phyloP scores from a whole-genome alignment of 2,888 invertebrate species.

The Aquatica leii region DNA sequence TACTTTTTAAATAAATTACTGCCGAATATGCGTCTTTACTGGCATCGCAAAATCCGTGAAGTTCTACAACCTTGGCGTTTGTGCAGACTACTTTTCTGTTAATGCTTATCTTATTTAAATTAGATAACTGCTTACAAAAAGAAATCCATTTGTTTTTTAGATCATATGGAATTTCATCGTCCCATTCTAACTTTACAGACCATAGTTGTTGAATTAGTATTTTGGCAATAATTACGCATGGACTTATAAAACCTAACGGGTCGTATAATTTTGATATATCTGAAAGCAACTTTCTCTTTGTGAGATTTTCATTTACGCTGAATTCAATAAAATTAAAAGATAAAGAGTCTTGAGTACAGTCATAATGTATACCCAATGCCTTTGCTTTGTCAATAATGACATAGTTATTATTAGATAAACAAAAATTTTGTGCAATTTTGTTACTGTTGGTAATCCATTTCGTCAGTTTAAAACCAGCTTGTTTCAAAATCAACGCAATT shows the following conservation, averaged over 20 bases:
- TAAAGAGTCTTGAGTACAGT: no score
- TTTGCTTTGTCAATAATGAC: no score
- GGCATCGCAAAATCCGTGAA: constrained; percentile 43
- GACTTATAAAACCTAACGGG: neutral
- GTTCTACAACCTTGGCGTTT: constrained; percentile 17
- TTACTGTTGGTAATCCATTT: no score
- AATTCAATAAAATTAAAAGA: no score
- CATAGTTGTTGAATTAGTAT: neutral
- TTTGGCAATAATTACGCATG: neutral
- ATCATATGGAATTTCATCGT: neutral
- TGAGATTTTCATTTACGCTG: constrained; percentile 1
- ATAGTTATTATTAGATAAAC: no score
- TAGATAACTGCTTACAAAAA: neutral
- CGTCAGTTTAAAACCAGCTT: neutral
- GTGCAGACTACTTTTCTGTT: neutral
- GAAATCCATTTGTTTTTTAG: neutral
- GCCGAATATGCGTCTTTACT: constrained; percentile 42
- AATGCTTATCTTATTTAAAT: neutral
- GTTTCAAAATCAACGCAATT: neutral
- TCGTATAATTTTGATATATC: constrained; percentile 10
- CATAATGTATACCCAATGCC: no score
- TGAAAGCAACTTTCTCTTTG: no score
- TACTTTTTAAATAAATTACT: constrained; percentile 41
- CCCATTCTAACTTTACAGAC: neutral
- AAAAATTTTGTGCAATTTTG: no score